Evolutionary conservation across 2,113 vertebrate genomes (phyloP).

Genomic region (Trichechus manatus): DNA sequence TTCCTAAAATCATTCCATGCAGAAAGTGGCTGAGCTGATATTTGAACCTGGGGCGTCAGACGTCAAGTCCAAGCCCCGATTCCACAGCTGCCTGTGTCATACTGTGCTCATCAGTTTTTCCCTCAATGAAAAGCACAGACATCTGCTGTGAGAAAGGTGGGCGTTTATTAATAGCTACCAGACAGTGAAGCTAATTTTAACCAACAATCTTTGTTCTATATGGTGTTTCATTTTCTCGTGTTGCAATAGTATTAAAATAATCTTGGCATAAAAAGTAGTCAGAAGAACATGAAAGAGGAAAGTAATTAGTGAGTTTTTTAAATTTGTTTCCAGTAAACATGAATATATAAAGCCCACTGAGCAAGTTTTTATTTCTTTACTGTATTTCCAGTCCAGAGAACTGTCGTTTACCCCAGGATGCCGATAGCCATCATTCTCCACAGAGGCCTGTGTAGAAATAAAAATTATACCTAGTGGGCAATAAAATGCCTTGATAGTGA

Average conservation of each 20-base stretch:
- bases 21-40: neutral
- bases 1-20: neutral
- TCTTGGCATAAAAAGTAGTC: constrained; percentile 56
- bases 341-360: neutral
- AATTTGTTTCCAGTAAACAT: constrained; percentile 55
- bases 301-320: constrained; percentile 51
- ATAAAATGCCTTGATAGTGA: constrained; percentile 22
- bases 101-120: neutral
- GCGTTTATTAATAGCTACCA: constrained; percentile 25
- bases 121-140: neutral
- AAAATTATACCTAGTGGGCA: neutral
- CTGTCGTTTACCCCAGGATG: neutral
- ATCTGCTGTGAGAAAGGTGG: neutral
- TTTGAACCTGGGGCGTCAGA: neutral
- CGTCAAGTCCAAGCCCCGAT: neutral
- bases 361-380: neutral
- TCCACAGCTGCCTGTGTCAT: neutral
- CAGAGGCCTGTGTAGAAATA: neutral
- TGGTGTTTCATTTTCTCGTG: constrained; percentile 60
- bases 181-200: constrained; percentile 52
- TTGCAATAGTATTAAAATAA: constrained; percentile 52
- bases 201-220: constrained; percentile 39
- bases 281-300: constrained; percentile 49
- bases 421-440: neutral
- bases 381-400: constrained; percentile 38